Base-by-base conservation (phyloP, 1,140 invertebrate species). In the Listronotus bonariensis region DNA sequence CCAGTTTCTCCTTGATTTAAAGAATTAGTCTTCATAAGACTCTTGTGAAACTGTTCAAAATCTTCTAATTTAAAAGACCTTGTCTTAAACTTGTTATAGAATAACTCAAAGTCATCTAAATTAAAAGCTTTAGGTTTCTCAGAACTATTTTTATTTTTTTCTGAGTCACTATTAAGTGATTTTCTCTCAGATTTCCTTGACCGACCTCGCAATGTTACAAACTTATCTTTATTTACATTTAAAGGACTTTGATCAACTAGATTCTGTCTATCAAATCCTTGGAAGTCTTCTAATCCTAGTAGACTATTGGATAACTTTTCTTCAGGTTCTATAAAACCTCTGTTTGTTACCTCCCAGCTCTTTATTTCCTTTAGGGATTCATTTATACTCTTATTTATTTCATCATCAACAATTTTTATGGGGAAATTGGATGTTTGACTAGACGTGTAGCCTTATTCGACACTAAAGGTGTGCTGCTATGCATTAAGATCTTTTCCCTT, bases 381-480 rank as follows among this genome's bases (percentile, higher is more conserved):
- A 26, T 41, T 17, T 41, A 55, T 55, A 57, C 11, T 45, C 7
- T n/a, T 45, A 20, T 43, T 46, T 15, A 57, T 14, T 45, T 57
- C 43, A 14, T 57, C 40, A 6, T 45, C 20, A 26, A 49, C 14
- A 34, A 10, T 45, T 3, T 45, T 57, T 15, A 57, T 57, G 10
- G 55, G 55, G 55, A 57, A 11, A 57, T 43, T 9, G 55, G 55
- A 7, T 57, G 55, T 45, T 15, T 36, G 8, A 57, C 10, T 46
- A 57, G n/a, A 45, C 15, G 6, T 11, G 5, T 8, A 8, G 1
- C 14, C n/a, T 45, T 57, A 12, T 31, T 57, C 26, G 41, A 18
- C 7, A 41, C 55, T 57, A 57, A 40, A 32, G 55, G 55, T 18
- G 55, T 57, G 31, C 55, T 57, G 26, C 41, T 18, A 57, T 57